Base-by-base conservation (phyloP, 2,888 invertebrate species). In the Polietes domitor region DNA sequence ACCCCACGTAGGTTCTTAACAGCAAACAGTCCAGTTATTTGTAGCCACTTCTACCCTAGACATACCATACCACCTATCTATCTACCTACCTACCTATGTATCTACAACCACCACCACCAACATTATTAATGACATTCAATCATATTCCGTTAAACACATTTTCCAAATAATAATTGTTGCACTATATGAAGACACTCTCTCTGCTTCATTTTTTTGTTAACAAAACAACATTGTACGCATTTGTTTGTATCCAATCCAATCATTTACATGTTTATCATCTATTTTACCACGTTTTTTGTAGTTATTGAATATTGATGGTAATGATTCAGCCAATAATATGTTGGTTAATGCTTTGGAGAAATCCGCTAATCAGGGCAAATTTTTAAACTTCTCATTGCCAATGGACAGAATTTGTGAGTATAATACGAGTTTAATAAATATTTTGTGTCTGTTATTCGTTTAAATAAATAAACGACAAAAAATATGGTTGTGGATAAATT, bases 301-400 rank as follows among this genome's bases (percentile, higher is more conserved):
- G 92, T 89, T 91, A 85, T 89, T 92, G 89, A 91, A 89, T 88
- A 91, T 92, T 89, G 92, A 91, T 89, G 90, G 89, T 90, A 92
- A 91, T 90, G 91, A 91, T 88, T 89, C 91, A 86, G 81, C 84
- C 84, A 90, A 91, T 88, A 90, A 90, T 90, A 90, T 91, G 89
- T 90, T 90, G 89, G 91, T 92, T 87, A 92, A 91, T 89, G 91
- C 91, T 87, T 89, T 91, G 90, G 92, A 91, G 87, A 91, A 92
- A 86, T 88, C 90, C 85, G 88, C 89, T 87, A 91, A 90, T 91
- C 91, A 90, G 88, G 89, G 91, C 89, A 92, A 91, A 88, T 89
- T 91, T 88, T 89, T 92, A 89, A 91, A 91, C 89, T 91, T 91
- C 89, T 90, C 91, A 88, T 88, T 91, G 88, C 91, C 90, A 88